These are phyloP conservation scores for Micronycteris hirsuta DNA, from an alignment of 2,113 vertebrate genomes.

Conservation along the genomic window DNA sequence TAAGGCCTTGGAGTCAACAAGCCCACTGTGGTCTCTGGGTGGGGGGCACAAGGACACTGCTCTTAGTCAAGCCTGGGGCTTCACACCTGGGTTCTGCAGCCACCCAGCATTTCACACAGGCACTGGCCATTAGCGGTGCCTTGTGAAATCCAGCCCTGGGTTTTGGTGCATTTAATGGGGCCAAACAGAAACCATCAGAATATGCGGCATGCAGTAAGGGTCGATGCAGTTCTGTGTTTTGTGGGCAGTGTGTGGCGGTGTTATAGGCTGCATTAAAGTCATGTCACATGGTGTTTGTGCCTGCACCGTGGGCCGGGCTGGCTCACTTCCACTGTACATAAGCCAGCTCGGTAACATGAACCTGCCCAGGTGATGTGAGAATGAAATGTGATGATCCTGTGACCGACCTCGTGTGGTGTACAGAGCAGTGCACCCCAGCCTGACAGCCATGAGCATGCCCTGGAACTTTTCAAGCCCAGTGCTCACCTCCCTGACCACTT, in stretches of 20 bases:
- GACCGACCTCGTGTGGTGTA: accelerated
- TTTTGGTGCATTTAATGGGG: not conserved
- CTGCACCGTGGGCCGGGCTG: accelerated
- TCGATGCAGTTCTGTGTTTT: not conserved
- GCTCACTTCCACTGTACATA: not conserved
- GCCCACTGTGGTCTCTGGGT: not conserved
- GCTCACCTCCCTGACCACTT: too few relatives aligned
- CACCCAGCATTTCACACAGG: not conserved
- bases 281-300: too few relatives aligned
- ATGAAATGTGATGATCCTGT: not conserved
- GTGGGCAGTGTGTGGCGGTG: not conserved
- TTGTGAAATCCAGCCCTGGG: not conserved
- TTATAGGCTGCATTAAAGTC: not conserved
- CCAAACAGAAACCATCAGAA: not conserved
- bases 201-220: not conserved
- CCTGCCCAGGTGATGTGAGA: not conserved
- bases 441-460: not conserved
- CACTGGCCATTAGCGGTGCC: not conserved
- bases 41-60: not conserved
- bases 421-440: not conserved
- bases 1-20: not conserved
- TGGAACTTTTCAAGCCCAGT: not conserved
- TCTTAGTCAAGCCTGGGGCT: not conserved
- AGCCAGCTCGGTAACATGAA: not conserved
- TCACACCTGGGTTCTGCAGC: not conserved